Evolutionary conservation across 2,797 vertebrate species (phyloP).

Genomic region (Phaenicophaeus curvirostris): DNA sequence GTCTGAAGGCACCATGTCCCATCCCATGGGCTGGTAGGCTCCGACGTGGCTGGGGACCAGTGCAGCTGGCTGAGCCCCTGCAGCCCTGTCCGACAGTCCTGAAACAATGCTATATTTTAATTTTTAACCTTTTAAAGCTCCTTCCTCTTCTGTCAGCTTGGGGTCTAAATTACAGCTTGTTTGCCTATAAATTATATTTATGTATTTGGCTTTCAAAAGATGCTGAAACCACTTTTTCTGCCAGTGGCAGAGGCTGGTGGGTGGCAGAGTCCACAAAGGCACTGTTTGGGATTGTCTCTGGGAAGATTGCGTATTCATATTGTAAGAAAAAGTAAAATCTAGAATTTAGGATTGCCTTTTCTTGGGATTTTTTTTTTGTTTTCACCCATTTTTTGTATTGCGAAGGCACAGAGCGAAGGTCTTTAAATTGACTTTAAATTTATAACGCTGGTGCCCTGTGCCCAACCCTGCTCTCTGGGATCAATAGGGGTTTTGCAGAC

Average conservation of each 20-base stretch:
- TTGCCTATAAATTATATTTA: neutral
- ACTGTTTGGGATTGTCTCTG: neutral
- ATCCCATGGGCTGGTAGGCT: fast-evolving
- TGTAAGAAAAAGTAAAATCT: neutral
- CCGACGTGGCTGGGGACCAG: fast-evolving
- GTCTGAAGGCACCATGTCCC: fast-evolving
- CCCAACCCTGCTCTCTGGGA: slow-evolving; percentile 21
- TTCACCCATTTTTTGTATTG: neutral
- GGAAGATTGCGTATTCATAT: neutral
- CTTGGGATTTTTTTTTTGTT: neutral
- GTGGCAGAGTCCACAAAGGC: neutral
- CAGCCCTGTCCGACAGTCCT: neutral
- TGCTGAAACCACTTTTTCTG: neutral
- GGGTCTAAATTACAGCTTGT: neutral
- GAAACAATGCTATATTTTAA: neutral
- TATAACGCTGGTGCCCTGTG: neutral
- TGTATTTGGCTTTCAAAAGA: neutral
- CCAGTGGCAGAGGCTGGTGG: neutral
- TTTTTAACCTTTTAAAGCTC: neutral
- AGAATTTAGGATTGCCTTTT: neutral
- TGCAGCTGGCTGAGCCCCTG: neutral
- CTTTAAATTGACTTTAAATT: slow-evolving; percentile 23
- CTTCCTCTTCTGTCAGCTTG: fast-evolving
- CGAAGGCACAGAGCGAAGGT: neutral
- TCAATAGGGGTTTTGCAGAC: slow-evolving; percentile 55